Conservation (phyloP, 2,888 invertebrate genomes). For the Dioctria rufipes region DNA sequence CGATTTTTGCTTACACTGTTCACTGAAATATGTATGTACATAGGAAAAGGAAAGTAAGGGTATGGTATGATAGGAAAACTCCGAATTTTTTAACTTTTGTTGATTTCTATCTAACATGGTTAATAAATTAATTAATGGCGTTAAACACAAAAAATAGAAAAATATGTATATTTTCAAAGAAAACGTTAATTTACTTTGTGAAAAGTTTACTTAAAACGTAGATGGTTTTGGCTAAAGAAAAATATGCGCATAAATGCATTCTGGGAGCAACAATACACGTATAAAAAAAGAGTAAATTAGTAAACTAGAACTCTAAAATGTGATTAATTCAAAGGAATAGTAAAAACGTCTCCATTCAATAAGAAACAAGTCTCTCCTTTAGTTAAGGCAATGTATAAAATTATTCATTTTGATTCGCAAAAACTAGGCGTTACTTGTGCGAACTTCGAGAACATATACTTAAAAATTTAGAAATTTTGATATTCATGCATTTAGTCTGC, state of each 20-base stretch:
- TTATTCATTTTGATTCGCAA: slow-evolving; percentile 38
- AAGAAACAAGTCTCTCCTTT: slow-evolving; percentile 42
- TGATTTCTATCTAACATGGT: slow-evolving; percentile 34
- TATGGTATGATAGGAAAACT: neutral
- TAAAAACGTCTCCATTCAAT: slow-evolving; percentile 31
- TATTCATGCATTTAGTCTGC: slow-evolving; percentile 73
- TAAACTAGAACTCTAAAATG: slow-evolving; percentile 31
- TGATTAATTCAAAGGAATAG: slow-evolving; percentile 25
- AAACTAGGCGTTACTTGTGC: slow-evolving; percentile 33
- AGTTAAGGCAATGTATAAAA: slow-evolving; percentile 50
- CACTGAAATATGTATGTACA: too few relatives aligned
- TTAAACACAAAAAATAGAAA: slow-evolving; percentile 35
- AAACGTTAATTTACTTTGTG: slow-evolving; percentile 5
- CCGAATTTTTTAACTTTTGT: slow-evolving; percentile 25
- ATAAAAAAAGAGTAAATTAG: slow-evolving; percentile 29
- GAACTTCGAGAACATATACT: slow-evolving; percentile 32
- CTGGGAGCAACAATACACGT: slow-evolving; percentile 7
- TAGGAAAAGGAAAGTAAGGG: too few relatives aligned
- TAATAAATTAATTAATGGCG: slow-evolving; percentile 32
- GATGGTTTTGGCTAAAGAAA: slow-evolving; percentile 9
- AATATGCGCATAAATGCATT: slow-evolving; percentile 18
- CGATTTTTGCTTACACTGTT: too few relatives aligned
- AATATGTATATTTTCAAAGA: neutral
- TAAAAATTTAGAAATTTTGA: slow-evolving; percentile 31
- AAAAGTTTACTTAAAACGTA: neutral